A percentile compares a stretch with the other conserved stretches of the same genome.
These are phyloP conservation scores for Microplitis demolitor DNA, from an alignment of 1,140 invertebrate genomes.

Conservation along the genomic window DNA sequence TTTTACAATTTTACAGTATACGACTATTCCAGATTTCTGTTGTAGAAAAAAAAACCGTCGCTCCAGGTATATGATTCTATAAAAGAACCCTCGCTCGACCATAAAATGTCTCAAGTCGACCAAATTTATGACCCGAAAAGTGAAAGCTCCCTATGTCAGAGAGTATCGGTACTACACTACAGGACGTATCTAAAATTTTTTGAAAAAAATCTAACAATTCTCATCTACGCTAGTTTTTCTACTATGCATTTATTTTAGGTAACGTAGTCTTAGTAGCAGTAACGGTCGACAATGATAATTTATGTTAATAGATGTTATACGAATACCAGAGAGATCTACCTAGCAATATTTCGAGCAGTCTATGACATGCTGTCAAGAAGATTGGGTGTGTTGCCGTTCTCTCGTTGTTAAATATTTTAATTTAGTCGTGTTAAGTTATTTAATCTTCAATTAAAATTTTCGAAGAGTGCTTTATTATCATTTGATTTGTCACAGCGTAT, in stretches of 20 bases:
- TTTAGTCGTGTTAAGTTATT: neutral
- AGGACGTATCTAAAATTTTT: constrained; percentile 33
- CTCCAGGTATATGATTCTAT: too few species aligned
- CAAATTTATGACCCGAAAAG: too few species aligned
- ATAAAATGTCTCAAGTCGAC: too few species aligned
- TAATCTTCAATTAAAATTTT: neutral
- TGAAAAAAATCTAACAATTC: neutral
- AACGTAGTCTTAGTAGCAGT: constrained; percentile 44
- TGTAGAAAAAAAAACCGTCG: too few species aligned
- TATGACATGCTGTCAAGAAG: constrained; percentile 49
- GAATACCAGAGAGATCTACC: constrained; percentile 40
- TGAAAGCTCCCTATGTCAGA: too few species aligned
- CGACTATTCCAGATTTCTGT: too few species aligned
- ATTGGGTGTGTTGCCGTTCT: constrained; percentile 40
- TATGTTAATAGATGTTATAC: constrained; percentile 59
- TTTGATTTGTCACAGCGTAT: constrained; percentile 6
- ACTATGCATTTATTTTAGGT: neutral
- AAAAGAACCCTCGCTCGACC: too few species aligned
- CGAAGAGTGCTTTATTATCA: constrained; percentile 5
- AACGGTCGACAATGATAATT: constrained; percentile 62
- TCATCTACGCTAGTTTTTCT: neutral
- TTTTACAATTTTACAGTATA: too few species aligned
- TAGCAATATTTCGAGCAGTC: constrained; percentile 51
- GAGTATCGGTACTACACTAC: too few species aligned
- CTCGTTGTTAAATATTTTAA: neutral